Percentiles rank a stretch among this genome's conserved stretches.
phyloP scores from a whole-genome alignment of 2,113 vertebrate genomes.

The Ceratotherium simum region DNA sequence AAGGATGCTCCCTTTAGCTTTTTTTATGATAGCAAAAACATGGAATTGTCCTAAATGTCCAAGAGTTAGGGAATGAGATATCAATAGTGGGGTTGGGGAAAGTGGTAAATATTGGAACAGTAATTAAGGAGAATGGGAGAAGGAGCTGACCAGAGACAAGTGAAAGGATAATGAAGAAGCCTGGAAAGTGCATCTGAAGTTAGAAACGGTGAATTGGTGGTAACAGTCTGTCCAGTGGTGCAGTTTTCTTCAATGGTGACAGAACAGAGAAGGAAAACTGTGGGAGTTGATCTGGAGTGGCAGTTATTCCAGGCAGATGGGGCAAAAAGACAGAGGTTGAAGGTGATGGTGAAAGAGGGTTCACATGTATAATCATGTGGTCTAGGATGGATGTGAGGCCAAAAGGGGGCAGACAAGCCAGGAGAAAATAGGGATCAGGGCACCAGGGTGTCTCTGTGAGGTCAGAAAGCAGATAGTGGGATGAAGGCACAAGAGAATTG shows the following conservation, averaged over 20 bases:
- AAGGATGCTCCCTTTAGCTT: neutral
- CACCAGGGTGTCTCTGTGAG: neutral
- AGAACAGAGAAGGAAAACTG: neutral
- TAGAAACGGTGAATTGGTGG: neutral
- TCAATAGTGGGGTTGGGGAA: neutral
- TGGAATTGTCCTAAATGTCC: conserved; percentile 25
- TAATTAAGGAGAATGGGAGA: conserved; percentile 22
- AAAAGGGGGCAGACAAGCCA: neutral
- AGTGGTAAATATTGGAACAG: neutral
- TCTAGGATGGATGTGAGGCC: neutral
- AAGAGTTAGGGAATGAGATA: neutral
- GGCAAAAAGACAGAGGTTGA: neutral
- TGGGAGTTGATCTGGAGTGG: neutral
- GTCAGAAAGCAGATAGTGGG: neutral
- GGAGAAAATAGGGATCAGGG: neutral
- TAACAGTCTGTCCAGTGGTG: neutral
- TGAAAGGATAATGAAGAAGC: conserved; percentile 24
- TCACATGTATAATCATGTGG: neutral
- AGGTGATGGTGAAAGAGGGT: neutral
- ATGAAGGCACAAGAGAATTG: neutral
- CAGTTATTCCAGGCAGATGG: neutral
- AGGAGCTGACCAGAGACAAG: neutral
- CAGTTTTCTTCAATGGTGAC: neutral
- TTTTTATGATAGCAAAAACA: conserved; percentile 18
- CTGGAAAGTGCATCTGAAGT: neutral